These are phyloP conservation scores for Eolophus roseicapilla DNA, from an alignment of 2,113 vertebrate genomes.

Conservation along the genomic window DNA sequence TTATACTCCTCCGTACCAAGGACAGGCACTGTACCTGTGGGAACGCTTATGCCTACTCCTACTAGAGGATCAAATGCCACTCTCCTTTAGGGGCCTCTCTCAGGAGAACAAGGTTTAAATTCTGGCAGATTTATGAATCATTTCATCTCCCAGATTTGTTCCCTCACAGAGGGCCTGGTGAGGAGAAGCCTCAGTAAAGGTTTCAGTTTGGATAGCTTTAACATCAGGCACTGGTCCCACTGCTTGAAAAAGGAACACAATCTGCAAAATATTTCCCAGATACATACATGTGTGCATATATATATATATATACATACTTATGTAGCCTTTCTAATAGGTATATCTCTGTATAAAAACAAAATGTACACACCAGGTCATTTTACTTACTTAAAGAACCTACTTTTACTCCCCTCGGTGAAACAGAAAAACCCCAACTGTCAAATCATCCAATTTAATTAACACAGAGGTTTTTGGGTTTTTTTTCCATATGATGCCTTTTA, in stretches of 20 bases:
- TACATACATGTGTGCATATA: fast-evolving
- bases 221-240: not conserved
- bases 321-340: not conserved
- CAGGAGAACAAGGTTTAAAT: not conserved
- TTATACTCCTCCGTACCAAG: not conserved
- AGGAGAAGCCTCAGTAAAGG: not conserved
- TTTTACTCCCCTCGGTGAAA: not conserved
- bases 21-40: not conserved
- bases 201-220: not conserved
- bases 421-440: not conserved
- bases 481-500: not conserved
- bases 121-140: not conserved
- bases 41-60: not conserved
- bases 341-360: not conserved
- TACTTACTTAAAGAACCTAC: not conserved
- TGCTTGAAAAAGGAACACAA: not conserved
- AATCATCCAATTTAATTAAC: not conserved
- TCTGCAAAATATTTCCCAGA: not conserved
- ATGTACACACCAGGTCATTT: not conserved
- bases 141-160: not conserved
- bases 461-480: not conserved
- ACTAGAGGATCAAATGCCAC: not conserved
- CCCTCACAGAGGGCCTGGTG: not conserved
- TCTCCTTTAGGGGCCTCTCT: not conserved
- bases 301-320: fast-evolving